A percentile compares a stretch with the other conserved stretches of the same genome.
Conservation (phyloP, 2,888 invertebrate species). For the Pristionchus fissidentatus region DNA sequence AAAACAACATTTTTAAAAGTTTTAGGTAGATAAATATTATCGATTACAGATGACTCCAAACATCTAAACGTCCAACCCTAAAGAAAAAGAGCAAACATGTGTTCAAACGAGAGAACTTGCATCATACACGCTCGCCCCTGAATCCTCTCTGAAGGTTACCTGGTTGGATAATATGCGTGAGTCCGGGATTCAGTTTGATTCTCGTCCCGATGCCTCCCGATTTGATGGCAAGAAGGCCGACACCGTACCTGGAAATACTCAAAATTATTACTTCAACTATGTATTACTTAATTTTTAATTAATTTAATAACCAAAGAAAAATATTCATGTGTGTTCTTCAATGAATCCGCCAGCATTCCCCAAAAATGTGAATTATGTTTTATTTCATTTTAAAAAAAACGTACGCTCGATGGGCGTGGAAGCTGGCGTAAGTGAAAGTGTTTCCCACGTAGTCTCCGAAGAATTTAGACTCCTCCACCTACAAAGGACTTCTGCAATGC, state of each 20-base stretch:
- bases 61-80: no score
- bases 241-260: slow-evolving; percentile 86
- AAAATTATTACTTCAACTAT: neutral
- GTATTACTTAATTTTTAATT: neutral
- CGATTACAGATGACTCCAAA: no score
- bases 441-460: slow-evolving; percentile 99
- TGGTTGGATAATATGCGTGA: slow-evolving; percentile 85
- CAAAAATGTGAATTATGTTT: neutral
- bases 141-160: slow-evolving; percentile 88
- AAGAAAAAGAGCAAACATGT: no score
- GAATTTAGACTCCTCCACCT: slow-evolving; percentile 81
- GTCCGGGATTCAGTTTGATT: slow-evolving; percentile 95
- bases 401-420: slow-evolving; percentile 97
- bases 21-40: no score
- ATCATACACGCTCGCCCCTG: slow-evolving; percentile 95
- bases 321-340: no score
- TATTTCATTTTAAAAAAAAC: slow-evolving; percentile 54
- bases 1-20: no score
- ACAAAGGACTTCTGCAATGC: neutral
- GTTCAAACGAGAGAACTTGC: no score
- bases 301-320: no score
- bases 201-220: slow-evolving; percentile 85
- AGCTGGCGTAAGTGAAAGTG: slow-evolving; percentile 98
- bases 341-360: neutral
- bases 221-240: slow-evolving; percentile 94